These are phyloP conservation scores for Bolborhynchus lineola DNA, from an alignment of 2,113 vertebrate species.

Conservation along the genomic window DNA sequence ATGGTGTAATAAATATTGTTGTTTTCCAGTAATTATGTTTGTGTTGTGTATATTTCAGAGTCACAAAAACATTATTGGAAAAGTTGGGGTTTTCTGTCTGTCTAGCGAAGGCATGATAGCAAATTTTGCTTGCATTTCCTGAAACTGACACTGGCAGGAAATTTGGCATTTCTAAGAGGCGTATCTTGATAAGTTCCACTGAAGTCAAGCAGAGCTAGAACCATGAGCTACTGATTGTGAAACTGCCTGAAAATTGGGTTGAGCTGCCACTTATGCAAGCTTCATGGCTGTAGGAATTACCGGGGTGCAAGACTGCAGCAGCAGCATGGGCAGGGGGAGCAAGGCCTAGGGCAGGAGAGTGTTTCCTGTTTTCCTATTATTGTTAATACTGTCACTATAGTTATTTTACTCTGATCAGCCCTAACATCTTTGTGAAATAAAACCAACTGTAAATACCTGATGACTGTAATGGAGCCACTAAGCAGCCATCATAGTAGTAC, in stretches of 20 bases:
- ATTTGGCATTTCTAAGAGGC: neutral
- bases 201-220: neutral
- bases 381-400: neutral
- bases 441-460: neutral
- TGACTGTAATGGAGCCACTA: neutral
- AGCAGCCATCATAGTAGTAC: neutral
- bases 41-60: neutral
- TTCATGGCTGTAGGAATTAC: rapidly evolving
- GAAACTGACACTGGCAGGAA: neutral
- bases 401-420: neutral
- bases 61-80: neutral
- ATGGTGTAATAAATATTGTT: neutral
- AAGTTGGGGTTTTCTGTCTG: neutral
- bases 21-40: neutral
- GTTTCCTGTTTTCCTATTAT: neutral
- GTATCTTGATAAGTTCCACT: neutral
- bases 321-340: neutral
- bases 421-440: neutral
- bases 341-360: neutral
- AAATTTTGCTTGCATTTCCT: neutral
- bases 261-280: neutral
- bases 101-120: neutral
- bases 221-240: neutral
- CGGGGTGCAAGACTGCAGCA: neutral
- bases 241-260: neutral